Base-by-base conservation (phyloP, 2,113 vertebrate species). In the Trochalopteron elliotii region DNA sequence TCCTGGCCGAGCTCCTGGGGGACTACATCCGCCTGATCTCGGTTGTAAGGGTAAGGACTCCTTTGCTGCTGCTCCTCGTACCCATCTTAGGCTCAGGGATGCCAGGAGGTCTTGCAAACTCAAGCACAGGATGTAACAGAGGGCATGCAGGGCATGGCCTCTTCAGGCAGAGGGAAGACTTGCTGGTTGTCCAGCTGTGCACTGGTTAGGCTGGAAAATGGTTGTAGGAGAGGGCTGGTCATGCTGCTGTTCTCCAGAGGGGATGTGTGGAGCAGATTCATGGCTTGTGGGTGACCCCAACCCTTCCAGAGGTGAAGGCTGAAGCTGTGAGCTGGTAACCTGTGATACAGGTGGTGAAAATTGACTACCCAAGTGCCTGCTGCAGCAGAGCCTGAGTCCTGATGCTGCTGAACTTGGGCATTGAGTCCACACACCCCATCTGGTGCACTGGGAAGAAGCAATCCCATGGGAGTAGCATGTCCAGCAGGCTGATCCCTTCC, bases 1-100 rank as follows among this genome's bases (percentile, higher is more conserved):
- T 98, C 79, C 98, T 99, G 11, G 98, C 99, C 0, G 99, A 99
- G 91, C 98, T 99, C 88, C 98, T 99, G 52, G 99, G 99, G 9
- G 99, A 99, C 96, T 99, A 99, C 95, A 98, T 99, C 95, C 99
- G 99, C 49, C 98, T 99, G 37, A 98, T 99, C 44, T 98, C 99
- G 2, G 98, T 98, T 22, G 99, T 99, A 31, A 98, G 98, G 89
- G 99, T 99, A 98, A 95, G 98, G 47, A 15, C 7, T 40, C 31
- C 50, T 44, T 4, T 31, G 27, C 50, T 40, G 10, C 49, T 35
- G 15, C 12, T 82, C 47, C 65, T 61, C 0, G 1, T 45, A 35
- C 49, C 1, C 2, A 14, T 19, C 10, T 7, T 18, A 9, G 64
- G 31, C 40, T 61, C 20, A 21, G 49, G 44, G 44, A 9, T 82